Percentiles rank a stretch among this genome's conserved stretches.
phyloP scores from a whole-genome alignment of 1,140 invertebrate genomes.

The Calephelis nemesis region DNA sequence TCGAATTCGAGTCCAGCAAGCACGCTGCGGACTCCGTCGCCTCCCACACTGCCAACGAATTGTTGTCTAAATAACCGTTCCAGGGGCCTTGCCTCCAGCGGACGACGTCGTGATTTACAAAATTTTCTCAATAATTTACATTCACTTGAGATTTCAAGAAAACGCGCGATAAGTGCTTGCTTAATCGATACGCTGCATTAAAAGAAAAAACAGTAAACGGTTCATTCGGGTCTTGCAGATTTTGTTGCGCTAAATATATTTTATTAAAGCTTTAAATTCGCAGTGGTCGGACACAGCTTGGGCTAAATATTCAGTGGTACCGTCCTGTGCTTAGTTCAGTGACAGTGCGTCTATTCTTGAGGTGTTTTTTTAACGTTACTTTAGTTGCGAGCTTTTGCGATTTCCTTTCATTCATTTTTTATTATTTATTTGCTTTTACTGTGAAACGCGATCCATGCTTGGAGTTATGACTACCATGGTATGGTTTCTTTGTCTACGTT shows the following conservation, averaged over 20 bases:
- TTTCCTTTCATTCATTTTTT: slow-evolving; percentile 57
- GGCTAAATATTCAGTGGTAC: slow-evolving; percentile 54
- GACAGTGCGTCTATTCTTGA: slow-evolving; percentile 64
- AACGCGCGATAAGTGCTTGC: slow-evolving; percentile 53
- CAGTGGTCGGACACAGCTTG: slow-evolving; percentile 46
- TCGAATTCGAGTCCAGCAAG: slow-evolving; percentile 60
- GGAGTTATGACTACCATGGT: slow-evolving; percentile 79
- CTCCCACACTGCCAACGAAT: slow-evolving; percentile 71
- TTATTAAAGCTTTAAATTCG: slow-evolving; percentile 45
- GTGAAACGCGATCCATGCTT: slow-evolving; percentile 77
- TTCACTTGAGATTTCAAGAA: slow-evolving; percentile 36
- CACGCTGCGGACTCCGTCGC: slow-evolving; percentile 70
- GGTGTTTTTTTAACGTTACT: slow-evolving; percentile 64
- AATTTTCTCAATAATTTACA: slow-evolving; percentile 39
- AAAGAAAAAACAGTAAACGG: slow-evolving; percentile 68
- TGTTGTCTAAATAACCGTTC: slow-evolving; percentile 66
- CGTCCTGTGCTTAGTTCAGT: slow-evolving; percentile 75
- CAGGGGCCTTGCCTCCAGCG: slow-evolving; percentile 56
- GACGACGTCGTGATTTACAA: slow-evolving; percentile 54
- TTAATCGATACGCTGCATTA: slow-evolving; percentile 74
- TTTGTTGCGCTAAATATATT: slow-evolving; percentile 58
- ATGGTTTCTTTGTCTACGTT: slow-evolving; percentile 78
- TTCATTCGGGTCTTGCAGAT: slow-evolving; percentile 60
- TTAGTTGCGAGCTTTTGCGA: slow-evolving; percentile 65
- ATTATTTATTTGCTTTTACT: slow-evolving; percentile 66